A percentile compares a stretch with the other conserved stretches of the same genome.
These are phyloP conservation scores for Tineola bisselliella DNA, from an alignment of 2,888 invertebrate species.

Conservation along the genomic window DNA sequence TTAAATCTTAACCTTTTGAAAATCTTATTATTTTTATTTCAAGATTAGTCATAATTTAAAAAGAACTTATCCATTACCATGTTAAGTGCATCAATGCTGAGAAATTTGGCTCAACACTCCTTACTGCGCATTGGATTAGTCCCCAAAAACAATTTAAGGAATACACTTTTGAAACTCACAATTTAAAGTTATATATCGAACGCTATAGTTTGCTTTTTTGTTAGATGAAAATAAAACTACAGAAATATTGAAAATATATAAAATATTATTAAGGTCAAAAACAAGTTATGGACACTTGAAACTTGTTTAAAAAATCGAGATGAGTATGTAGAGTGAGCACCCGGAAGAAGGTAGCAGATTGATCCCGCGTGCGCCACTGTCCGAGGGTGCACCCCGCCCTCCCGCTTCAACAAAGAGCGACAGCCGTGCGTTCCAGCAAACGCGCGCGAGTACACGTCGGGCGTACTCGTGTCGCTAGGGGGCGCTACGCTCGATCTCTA, in stretches of 20 bases:
- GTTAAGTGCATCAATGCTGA: not conserved
- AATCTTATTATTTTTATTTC: too few relatives aligned
- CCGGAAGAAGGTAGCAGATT: slow-evolving; percentile 21
- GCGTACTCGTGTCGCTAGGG: slow-evolving; percentile 28
- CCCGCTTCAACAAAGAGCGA: slow-evolving; percentile 2
- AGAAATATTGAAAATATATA: too few relatives aligned
- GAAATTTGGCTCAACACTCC: not conserved
- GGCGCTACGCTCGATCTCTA: slow-evolving; percentile 37
- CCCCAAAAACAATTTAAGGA: slow-evolving; percentile 18
- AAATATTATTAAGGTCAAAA: too few relatives aligned
- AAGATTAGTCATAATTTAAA: too few relatives aligned
- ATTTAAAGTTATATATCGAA: not conserved
- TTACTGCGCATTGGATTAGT: not conserved
- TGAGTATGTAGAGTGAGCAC: not conserved
- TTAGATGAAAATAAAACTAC: too few relatives aligned
- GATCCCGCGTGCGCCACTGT: slow-evolving; percentile 26
- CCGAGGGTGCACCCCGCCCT: slow-evolving; percentile 10
- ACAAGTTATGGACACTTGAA: too few relatives aligned
- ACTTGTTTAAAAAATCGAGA: not conserved
- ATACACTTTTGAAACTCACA: not conserved
- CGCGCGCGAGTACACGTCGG: slow-evolving; percentile 61
- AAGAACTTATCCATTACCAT: not conserved
- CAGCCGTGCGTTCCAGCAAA: slow-evolving; percentile 33
- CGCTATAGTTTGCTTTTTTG: too few relatives aligned
- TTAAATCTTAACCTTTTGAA: too few relatives aligned